Evolutionary conservation across 2,113 vertebrate genomes (phyloP), one percentile per base, ranked within the genome.

Genomic region (Gambusia affinis): DNA sequence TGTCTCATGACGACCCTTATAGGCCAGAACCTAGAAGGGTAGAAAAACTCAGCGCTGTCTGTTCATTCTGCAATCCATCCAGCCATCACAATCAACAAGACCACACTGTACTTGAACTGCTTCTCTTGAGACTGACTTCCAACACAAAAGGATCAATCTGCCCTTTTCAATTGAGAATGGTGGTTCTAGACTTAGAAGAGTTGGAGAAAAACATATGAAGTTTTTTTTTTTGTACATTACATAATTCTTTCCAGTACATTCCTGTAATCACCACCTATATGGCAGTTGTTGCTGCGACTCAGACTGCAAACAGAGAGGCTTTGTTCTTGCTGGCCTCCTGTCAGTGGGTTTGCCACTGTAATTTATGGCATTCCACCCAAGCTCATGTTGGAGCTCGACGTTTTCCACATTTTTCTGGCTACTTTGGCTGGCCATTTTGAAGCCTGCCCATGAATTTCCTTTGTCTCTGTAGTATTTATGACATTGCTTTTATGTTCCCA

Each of bases 271-370:
- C 47, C 14, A n/a, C 57, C 60, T 61, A 28, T 65, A 57, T 80
- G 73, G 67, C 67, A 69, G 69, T 71, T 72, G 69, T 33, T 85
- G 77, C 39, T 84, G 77, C 71, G 81, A 75, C 76, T 33, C 74
- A 86, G 84, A 80, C 17, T 84, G 64, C 78, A 84, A 77, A 84
- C 64, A 73, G 63, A 87, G 74, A 80, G 84, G 71, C 67, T 69
- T 62, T 54, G 47, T 84, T 75, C 75, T 62, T 35, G 62, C 73
- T 79, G 75, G 44, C 72, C 39, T 80, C 77, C 71, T 79, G 78
- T 91, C 80, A 86, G 70, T 78, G 64, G 82, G 86, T 60, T 14
- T 73, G 75, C 78, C 87, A 85, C 75, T 79, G 70, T 69, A 81
- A 79, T 67, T 44, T 87, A 72, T 67, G 67, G 81, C 70, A 77